Base-by-base conservation (phyloP, 2,113 vertebrate species). In the Antechinus stuartii region DNA sequence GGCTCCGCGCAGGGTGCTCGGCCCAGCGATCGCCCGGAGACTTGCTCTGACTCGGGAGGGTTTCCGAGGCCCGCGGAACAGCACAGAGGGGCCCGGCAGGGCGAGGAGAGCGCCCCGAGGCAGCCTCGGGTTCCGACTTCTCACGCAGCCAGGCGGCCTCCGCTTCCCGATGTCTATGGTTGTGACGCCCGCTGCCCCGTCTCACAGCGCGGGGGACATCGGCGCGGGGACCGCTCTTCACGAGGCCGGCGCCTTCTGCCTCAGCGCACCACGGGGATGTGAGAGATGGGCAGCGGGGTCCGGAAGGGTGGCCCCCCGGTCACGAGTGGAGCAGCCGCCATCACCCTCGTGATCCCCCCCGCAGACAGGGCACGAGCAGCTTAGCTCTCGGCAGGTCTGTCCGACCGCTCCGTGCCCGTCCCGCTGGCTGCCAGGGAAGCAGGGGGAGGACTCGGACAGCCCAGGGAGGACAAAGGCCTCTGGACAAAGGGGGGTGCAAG, bases 1-100 rank as follows among this genome's bases (percentile, higher is more conserved):
- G 30, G 14, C 30, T 5, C 12, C 3, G 1, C 2, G 0, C 8
- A 4, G 1, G 9, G 23, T 68, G 30, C 11, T 12, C 11, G 35
- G 27, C 14, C 54, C 91, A 46, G 30, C 26, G 9, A 23, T 49
- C 35, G 54, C 9, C 1, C n/a, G 26, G 68, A 16, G 42, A n/a
- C 68, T 22, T 10, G 24, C 42, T 30, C 14, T 76, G 5, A 35
- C 4, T 11, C 19, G 25, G 42, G 22, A 89, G 26, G 76, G 16
- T 7, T 49, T 2, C 30, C 24, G 49, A 14, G 42, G 1, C 1
- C 26, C 11, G 26, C 42, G 84, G 57, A 35, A 1, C 26, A 16
- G 24, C 50, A 27, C n/a, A 2, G 0, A 42, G 30, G 46, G 9
- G 2, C 30, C 2, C 2, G 35, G 35, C 57, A 4, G 6, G 91